These are phyloP conservation scores for Drosophila mauritiana DNA, from an alignment of 1,140 invertebrate species.

Conservation along the genomic window DNA sequence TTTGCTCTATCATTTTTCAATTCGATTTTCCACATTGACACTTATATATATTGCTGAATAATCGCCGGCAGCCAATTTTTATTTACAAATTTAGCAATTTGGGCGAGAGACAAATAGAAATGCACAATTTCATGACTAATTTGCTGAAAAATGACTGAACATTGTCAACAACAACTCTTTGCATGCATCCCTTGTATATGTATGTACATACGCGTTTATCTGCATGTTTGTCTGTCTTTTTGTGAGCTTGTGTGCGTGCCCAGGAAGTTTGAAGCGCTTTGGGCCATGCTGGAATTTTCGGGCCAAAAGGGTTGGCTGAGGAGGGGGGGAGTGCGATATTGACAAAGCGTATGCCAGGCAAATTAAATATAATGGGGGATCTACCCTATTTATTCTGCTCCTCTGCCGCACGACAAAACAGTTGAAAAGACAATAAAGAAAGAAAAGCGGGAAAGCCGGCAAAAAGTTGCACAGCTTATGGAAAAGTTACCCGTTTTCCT, in stretches of 20 bases:
- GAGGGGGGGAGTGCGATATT: slow-evolving; percentile 56
- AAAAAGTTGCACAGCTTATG: slow-evolving; percentile 65
- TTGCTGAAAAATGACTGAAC: slow-evolving; percentile 72
- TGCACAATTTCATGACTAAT: slow-evolving; percentile 73
- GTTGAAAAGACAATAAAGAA: slow-evolving; percentile 55
- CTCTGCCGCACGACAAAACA: slow-evolving; percentile 36
- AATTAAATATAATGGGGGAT: slow-evolving; percentile 76
- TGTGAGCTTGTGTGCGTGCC: slow-evolving; percentile 36
- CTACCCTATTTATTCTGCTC: slow-evolving; percentile 35
- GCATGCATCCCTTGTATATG: slow-evolving; percentile 56
- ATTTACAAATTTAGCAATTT: slow-evolving; percentile 47
- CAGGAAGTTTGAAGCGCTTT: slow-evolving; percentile 74
- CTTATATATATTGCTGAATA: slow-evolving; percentile 20
- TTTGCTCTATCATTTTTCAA: slow-evolving; percentile 30
- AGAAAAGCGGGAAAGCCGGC: slow-evolving; percentile 32
- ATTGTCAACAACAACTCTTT: slow-evolving; percentile 64
- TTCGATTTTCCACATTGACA: slow-evolving; percentile 42
- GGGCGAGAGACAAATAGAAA: slow-evolving; percentile 61
- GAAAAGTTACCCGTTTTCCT: slow-evolving; percentile 47
- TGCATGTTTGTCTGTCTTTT: slow-evolving; percentile 7
- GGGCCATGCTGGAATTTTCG: slow-evolving; percentile 66
- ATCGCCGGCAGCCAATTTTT: slow-evolving; percentile 22
- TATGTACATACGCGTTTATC: not conserved
- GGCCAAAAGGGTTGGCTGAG: slow-evolving; percentile 16
- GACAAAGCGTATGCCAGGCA: slow-evolving; percentile 77